These are phyloP conservation scores for Xiphias gladius DNA, from an alignment of 2,113 vertebrate species.

Conservation along the genomic window DNA sequence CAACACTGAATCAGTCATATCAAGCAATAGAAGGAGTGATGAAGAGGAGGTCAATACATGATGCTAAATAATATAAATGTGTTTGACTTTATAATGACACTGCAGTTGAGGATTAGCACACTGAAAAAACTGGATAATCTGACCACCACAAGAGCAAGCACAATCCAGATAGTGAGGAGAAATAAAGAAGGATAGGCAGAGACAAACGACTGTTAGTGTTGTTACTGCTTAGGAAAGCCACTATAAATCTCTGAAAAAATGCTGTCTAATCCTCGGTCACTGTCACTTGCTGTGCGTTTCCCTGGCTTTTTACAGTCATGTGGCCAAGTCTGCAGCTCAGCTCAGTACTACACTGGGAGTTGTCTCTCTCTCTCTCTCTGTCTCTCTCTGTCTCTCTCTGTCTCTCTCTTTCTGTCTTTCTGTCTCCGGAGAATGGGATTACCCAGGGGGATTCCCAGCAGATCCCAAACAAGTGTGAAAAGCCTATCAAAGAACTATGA, in stretches of 20 bases:
- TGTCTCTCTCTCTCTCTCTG: slow-evolving; percentile 2
- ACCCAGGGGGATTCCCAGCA: slow-evolving; percentile 28
- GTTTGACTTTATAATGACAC: slow-evolving; percentile 14
- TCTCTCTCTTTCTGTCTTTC: slow-evolving; percentile 1
- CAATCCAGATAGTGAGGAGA: slow-evolving; percentile 42
- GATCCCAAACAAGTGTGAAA: slow-evolving; percentile 67
- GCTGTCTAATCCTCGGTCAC: slow-evolving; percentile 40
- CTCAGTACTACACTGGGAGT: slow-evolving; percentile 43
- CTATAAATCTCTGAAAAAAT: slow-evolving; percentile 37
- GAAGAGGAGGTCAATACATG: neutral
- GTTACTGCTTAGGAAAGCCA: slow-evolving; percentile 41
- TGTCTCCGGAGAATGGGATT: slow-evolving; percentile 48
- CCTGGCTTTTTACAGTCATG: slow-evolving; percentile 35
- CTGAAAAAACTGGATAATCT: slow-evolving; percentile 2
- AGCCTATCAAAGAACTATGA: slow-evolving; percentile 70
- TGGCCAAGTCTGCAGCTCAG: slow-evolving; percentile 44
- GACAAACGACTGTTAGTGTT: slow-evolving; percentile 34
- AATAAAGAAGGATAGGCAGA: slow-evolving; percentile 22
- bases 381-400: neutral
- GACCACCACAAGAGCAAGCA: slow-evolving; percentile 31
- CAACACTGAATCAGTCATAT: slow-evolving; percentile 2
- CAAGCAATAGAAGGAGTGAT: slow-evolving; percentile 22
- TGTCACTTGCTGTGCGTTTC: slow-evolving; percentile 48
- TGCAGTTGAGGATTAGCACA: neutral
- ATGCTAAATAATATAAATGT: neutral